Conservation (phyloP, 35 echinoderm and acorn worm species). For the Holothuria glaberrima region DNA sequence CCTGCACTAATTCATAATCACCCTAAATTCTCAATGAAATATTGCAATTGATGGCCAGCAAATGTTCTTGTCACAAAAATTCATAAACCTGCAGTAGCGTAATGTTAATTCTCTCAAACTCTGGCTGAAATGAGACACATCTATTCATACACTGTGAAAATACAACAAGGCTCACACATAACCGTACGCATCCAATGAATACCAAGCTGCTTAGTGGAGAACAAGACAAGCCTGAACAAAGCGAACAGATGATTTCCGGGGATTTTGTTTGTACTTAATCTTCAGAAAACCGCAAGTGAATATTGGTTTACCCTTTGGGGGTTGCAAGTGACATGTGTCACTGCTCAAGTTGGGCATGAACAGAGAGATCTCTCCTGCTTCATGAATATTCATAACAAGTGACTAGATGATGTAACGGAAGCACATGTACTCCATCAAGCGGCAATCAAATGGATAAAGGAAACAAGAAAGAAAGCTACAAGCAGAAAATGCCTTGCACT, state of each 20-base stretch:
- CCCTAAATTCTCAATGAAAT: no score
- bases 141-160: constrained; percentile 8
- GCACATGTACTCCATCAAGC: constrained; percentile 37
- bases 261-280: constrained; percentile 51
- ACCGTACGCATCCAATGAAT: constrained; percentile 25
- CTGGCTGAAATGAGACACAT: neutral
- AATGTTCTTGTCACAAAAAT: no score
- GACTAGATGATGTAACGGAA: constrained; percentile 25
- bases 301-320: constrained; percentile 52
- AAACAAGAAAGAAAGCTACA: no score
- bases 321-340: constrained; percentile 50
- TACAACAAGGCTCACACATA: neutral
- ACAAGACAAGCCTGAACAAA: constrained; percentile 33
- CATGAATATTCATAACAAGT: constrained; percentile 39
- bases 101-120: constrained; percentile 12
- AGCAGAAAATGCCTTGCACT: no score
- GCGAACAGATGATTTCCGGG: constrained; percentile 49
- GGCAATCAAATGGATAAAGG: constrained; percentile 15
- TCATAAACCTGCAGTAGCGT: no score
- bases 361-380: constrained; percentile 22
- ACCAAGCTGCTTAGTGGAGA: constrained; percentile 2
- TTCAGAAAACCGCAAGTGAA: constrained; percentile 48
- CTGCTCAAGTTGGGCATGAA: constrained; percentile 31
- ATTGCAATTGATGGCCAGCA: no score
- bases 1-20: no score